Evolutionary conservation across 2,888 invertebrate genomes (phyloP).

Genomic region (Trissoscelio sp.): DNA sequence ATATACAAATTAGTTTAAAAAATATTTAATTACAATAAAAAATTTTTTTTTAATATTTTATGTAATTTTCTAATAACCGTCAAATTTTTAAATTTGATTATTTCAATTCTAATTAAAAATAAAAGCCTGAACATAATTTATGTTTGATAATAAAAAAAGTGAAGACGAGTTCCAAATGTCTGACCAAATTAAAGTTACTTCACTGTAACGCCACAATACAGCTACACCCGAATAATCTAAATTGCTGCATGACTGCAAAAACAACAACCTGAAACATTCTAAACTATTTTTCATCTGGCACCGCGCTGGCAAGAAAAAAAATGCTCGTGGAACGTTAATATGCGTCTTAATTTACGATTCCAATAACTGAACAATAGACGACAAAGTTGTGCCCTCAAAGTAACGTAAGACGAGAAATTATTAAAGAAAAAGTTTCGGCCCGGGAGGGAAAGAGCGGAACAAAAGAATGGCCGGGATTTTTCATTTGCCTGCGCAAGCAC

Average conservation of each 20-base stretch:
- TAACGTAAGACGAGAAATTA: slow-evolving; percentile 27
- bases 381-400: slow-evolving; percentile 11
- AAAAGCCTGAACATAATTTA: not conserved
- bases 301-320: not conserved
- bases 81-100: no score
- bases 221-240: no score
- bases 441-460: not conserved
- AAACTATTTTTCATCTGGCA: no score
- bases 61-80: no score
- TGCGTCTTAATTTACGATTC: slow-evolving; percentile 25
- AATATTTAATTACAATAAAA: no score
- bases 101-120: not conserved
- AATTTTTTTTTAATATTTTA: no score
- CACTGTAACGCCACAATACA: no score
- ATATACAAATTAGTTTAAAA: no score
- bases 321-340: not conserved
- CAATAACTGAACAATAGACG: slow-evolving; percentile 46
- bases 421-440: slow-evolving; percentile 30
- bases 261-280: no score
- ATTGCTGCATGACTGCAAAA: no score
- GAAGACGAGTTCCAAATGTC: not conserved
- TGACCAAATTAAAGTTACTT: slow-evolving; percentile 47
- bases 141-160: not conserved
- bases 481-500: slow-evolving; percentile 36
- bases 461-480: slow-evolving; percentile 33